These are phyloP conservation scores for Plebejus argus DNA, from an alignment of 2,888 invertebrate genomes.

Conservation along the genomic window DNA sequence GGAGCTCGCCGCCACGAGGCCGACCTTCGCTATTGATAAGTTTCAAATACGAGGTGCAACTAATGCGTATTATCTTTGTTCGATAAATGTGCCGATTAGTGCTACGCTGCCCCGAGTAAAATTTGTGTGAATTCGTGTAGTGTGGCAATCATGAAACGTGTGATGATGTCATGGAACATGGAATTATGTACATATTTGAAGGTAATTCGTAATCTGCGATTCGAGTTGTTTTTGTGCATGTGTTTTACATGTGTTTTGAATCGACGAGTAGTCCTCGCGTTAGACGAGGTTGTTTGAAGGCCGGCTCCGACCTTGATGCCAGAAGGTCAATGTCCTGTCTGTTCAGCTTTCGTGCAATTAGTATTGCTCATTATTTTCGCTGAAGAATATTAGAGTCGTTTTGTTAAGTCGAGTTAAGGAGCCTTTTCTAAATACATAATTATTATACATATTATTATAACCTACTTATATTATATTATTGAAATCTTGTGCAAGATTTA, in stretches of 20 bases:
- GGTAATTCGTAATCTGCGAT: slow-evolving; percentile 63
- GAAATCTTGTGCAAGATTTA: slow-evolving; percentile 7
- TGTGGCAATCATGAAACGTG: slow-evolving; percentile 52
- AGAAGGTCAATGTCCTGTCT: slow-evolving; percentile 77
- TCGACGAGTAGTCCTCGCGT: slow-evolving; percentile 60
- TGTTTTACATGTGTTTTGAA: slow-evolving; percentile 57
- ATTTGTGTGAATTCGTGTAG: slow-evolving; percentile 47
- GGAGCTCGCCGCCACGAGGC: slow-evolving; percentile 69
- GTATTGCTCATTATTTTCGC: slow-evolving; percentile 37
- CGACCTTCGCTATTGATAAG: slow-evolving; percentile 54
- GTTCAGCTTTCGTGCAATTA: slow-evolving; percentile 63
- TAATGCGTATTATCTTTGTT: slow-evolving; percentile 66
- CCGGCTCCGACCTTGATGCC: slow-evolving; percentile 78
- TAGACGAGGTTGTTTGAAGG: slow-evolving; percentile 78
- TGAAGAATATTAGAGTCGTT: background rate
- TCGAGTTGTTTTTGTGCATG: slow-evolving; percentile 56
- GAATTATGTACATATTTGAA: slow-evolving; percentile 68
- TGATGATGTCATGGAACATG: slow-evolving; percentile 72
- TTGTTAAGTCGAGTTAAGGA: background rate
- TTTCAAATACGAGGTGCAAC: slow-evolving; percentile 54
- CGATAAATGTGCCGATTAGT: slow-evolving; percentile 74
- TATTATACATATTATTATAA: too few species aligned
- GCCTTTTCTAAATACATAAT: background rate
- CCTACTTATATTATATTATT: slow-evolving; percentile 17
- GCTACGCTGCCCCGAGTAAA: slow-evolving; percentile 51